Percentiles rank a stretch among this genome's conserved stretches.
Evolutionary conservation across 2,113 vertebrate genomes (phyloP).

Genomic region (Trachemys scripta): DNA sequence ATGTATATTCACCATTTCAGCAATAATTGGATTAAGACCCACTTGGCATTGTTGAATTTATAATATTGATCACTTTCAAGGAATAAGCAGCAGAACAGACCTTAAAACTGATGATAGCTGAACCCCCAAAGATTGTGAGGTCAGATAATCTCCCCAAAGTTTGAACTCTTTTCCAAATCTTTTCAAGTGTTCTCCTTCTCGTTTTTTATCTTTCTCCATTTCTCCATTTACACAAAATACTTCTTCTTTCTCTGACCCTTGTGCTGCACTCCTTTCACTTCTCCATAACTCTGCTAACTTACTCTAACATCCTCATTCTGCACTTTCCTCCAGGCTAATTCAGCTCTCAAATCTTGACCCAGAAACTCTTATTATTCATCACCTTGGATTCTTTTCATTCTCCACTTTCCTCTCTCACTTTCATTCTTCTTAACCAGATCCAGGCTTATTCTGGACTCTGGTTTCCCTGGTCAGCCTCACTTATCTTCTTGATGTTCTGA

Average conservation of each 20-base stretch:
- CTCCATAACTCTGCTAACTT: background rate
- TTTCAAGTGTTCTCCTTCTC: background rate
- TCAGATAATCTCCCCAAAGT: background rate
- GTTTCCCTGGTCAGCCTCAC: background rate
- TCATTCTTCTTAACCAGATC: background rate
- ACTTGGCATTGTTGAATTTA: conserved; percentile 3
- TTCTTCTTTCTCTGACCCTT: background rate
- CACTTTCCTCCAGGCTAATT: background rate
- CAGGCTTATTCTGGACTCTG: background rate
- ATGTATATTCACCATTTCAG: background rate
- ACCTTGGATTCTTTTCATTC: background rate
- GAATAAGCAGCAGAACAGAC: background rate
- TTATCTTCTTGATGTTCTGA: background rate
- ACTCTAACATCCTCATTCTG: background rate
- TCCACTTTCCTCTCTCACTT: background rate
- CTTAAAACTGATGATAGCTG: background rate
- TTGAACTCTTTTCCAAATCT: fast-evolving
- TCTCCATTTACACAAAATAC: background rate
- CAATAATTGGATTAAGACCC: conserved; percentile 13
- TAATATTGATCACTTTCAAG: background rate
- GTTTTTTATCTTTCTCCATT: background rate
- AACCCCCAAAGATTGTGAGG: background rate
- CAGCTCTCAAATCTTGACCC: background rate
- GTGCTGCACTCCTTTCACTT: background rate
- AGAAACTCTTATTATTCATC: background rate